Base-by-base conservation (phyloP, 1,140 invertebrate species). In the Drosophila paulistorum region DNA sequence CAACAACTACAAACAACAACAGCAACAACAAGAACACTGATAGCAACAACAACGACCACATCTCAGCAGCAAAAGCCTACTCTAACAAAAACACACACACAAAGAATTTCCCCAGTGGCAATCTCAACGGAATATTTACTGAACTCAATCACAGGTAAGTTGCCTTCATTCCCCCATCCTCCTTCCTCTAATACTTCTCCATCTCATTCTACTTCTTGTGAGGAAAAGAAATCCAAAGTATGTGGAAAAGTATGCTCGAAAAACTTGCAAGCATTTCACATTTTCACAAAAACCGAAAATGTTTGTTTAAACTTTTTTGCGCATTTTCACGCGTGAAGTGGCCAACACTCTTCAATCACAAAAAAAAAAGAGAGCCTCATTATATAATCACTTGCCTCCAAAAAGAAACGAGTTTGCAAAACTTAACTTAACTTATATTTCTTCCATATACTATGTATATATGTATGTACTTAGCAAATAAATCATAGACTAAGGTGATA, bases 61-160 rank as follows among this genome's bases (percentile, higher is more conserved):
- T 54, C 63, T 54, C 58, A 39, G 77, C 57, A 73, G 59, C 63
- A 61, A 71, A 61, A 71, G 73, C 65, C 55, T 45, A 65, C 13
- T 45, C 45, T 51, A 51, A 60, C 61, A 37, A 55, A 23, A 35
- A 65, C 63, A 66, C 71, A 63, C 57, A 68, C 48, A 68, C 45
- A 51, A 51, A 54, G 77, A 74, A 73, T 68, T 68, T 70, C 41
- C 67, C 58, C 45, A 23, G 71, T 71, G 68, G 70, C 66, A 81
- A 82, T 86, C 71, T 82, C 68, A 68, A 66, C 67, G 83, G 79
- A 87, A 79, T 85, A 87, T 78, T 85, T 82, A 71, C 79, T 59
- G 61, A 87, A 62, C 48, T 62, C 35, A 57, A 77, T 55, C n/a
- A 60, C 71, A 85, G 82, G 82, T 85, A 81, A 82, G 82, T 81